A percentile compares a stretch with the other conserved stretches of the same genome.
These are phyloP conservation scores for Anoura caudifer DNA, from an alignment of 2,113 vertebrate genomes.

Conservation along the genomic window DNA sequence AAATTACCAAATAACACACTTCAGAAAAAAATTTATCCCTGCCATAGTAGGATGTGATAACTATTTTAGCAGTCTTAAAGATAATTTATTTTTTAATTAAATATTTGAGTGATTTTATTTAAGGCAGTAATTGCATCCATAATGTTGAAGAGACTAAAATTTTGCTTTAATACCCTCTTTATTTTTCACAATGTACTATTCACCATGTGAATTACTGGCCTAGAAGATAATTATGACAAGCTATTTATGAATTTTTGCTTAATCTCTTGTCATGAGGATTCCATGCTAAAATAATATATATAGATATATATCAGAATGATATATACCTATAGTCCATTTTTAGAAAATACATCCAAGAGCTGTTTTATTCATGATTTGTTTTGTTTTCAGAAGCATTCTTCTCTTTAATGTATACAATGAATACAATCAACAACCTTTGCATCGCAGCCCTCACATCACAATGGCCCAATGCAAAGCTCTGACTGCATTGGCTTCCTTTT, in stretches of 20 bases:
- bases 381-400: neutral
- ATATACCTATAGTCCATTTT: neutral
- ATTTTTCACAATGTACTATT: neutral
- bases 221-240: neutral
- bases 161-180: neutral
- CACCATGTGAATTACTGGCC: neutral
- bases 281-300: neutral
- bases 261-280: neutral
- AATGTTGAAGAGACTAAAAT: neutral
- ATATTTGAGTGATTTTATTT: neutral
- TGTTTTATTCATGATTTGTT: neutral
- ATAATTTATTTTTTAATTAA: constrained; percentile 9
- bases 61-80: neutral
- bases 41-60: neutral
- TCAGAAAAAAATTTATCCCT: constrained; percentile 1
- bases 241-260: neutral
- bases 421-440: neutral
- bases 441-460: neutral
- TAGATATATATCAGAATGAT: neutral
- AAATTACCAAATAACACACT: neutral
- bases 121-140: neutral
- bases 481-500: neutral
- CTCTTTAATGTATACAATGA: neutral
- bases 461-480: neutral
- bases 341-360: neutral